phyloP scores from a whole-genome alignment of 64 coral and sea anemone species.

The Hydrozoanthus tunicans region DNA sequence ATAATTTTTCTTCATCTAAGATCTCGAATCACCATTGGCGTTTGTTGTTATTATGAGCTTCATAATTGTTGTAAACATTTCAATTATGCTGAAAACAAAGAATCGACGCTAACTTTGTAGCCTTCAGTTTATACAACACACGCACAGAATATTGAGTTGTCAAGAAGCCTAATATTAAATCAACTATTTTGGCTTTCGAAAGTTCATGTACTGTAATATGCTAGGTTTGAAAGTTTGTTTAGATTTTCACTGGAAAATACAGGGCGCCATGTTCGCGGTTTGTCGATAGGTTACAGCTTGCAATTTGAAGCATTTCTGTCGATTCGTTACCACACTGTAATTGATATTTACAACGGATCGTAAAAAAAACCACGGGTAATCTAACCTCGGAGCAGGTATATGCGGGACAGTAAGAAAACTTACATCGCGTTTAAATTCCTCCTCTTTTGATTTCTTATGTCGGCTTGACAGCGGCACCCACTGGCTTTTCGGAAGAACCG shows the following conservation, averaged over 20 bases:
- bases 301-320: neutral
- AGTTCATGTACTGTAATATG: neutral
- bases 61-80: constrained; percentile 24
- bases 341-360: neutral
- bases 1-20: neutral
- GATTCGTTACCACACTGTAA: neutral
- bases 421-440: constrained; percentile 54
- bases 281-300: neutral
- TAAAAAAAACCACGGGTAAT: neutral
- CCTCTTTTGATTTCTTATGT: constrained; percentile 51
- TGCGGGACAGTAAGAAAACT: neutral
- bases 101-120: neutral
- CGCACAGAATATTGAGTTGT: neutral
- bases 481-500: neutral
- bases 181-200: neutral
- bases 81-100: neutral
- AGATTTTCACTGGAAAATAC: neutral
- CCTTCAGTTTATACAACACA: neutral
- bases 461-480: constrained; percentile 48
- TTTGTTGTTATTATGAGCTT: neutral
- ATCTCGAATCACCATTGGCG: neutral
- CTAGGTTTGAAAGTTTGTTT: neutral
- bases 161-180: neutral
- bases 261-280: neutral
- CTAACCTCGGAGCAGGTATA: neutral